A percentile compares a stretch with the other conserved stretches of the same genome.
Evolutionary conservation across 2,113 vertebrate species (phyloP).

Genomic region (Mustelus asterias): DNA sequence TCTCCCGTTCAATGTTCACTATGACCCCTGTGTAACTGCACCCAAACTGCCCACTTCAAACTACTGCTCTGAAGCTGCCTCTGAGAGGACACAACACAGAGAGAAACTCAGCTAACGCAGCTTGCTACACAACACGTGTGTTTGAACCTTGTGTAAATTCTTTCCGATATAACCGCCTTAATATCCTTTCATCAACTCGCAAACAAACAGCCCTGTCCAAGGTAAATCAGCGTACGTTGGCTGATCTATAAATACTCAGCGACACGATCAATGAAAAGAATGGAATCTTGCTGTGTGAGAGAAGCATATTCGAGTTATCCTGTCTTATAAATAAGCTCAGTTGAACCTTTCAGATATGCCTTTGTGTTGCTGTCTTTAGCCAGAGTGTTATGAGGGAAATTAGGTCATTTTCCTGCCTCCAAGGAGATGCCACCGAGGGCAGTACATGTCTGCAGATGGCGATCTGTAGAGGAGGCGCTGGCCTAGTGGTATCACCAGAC

Average conservation of each 20-base stretch:
- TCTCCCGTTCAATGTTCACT: not conserved
- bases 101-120: not conserved
- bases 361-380: not conserved
- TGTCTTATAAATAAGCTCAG: not conserved
- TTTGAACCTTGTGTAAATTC: not conserved
- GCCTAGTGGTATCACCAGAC: no score
- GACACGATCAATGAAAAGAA: not conserved
- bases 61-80: not conserved
- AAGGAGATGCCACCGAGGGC: not conserved
- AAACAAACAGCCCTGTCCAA: not conserved
- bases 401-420: not conserved
- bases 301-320: not conserved
- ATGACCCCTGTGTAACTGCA: not conserved
- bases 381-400: not conserved
- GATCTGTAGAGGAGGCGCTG: no score
- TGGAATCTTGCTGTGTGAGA: not conserved
- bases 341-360: not conserved
- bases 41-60: not conserved
- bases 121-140: not conserved
- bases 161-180: not conserved
- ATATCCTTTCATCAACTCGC: not conserved
- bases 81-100: not conserved
- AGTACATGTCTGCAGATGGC: not conserved
- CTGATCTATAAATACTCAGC: not conserved
- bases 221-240: not conserved